A percentile compares a stretch with the other conserved stretches of the same genome.
These are phyloP conservation scores for Cyprinodon diabolis DNA, from an alignment of 2,797 vertebrate species.

Conservation along the genomic window DNA sequence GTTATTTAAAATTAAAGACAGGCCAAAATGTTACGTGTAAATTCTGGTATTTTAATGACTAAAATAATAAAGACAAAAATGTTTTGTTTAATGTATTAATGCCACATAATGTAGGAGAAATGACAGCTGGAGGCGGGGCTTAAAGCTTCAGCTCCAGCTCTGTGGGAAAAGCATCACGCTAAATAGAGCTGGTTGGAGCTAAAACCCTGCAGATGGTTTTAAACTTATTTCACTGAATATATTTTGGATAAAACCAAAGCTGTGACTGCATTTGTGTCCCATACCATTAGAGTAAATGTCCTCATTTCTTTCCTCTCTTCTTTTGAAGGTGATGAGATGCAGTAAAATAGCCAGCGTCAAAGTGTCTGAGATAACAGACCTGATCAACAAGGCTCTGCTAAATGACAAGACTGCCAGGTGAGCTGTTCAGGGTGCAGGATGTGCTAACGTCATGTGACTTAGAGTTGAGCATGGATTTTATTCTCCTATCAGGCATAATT, in stretches of 20 bases:
- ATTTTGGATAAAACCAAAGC: neutral
- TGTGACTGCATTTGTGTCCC: neutral
- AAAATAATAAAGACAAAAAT: too few relatives aligned
- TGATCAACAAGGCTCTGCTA: slow-evolving; percentile 91
- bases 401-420: slow-evolving; percentile 91
- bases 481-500: neutral
- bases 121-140: too few relatives aligned
- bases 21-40: too few relatives aligned
- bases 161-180: too few relatives aligned
- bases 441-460: too few relatives aligned
- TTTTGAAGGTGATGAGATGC: slow-evolving; percentile 90
- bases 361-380: slow-evolving; percentile 93
- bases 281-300: neutral
- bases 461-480: neutral
- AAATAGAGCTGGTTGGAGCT: too few relatives aligned
- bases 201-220: too few relatives aligned
- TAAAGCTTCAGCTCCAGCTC: too few relatives aligned
- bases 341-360: slow-evolving; percentile 97
- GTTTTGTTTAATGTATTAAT: too few relatives aligned
- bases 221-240: neutral
- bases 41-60: too few relatives aligned
- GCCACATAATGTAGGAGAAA: too few relatives aligned
- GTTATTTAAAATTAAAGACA: too few relatives aligned
- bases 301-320: neutral
- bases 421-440: slow-evolving; percentile 5